Evolutionary conservation across 2,888 invertebrate genomes (phyloP).

Genomic region (Aleiodes leptofemur): DNA sequence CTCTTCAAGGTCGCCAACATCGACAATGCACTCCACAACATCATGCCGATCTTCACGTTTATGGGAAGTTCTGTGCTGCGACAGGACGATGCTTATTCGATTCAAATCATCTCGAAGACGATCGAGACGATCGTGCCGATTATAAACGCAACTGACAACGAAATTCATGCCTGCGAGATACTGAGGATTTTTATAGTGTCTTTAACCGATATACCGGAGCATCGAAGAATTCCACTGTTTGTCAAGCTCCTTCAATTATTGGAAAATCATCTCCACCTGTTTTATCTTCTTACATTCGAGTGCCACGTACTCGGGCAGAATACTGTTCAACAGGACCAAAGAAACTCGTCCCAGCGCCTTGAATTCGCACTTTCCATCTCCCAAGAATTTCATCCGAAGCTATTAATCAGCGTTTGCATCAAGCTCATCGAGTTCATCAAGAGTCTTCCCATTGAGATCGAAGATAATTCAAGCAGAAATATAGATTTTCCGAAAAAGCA

Average conservation of each 20-base stretch:
- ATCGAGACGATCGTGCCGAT: slow-evolving; percentile 94
- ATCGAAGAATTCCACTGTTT: slow-evolving; percentile 89
- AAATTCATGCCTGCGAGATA: slow-evolving; percentile 80
- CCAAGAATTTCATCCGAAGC: slow-evolving; percentile 81
- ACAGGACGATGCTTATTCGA: slow-evolving; percentile 96
- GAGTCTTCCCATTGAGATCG: slow-evolving; percentile 81
- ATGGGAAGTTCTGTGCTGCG: slow-evolving; percentile 95
- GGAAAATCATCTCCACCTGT: slow-evolving; percentile 83
- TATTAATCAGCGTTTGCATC: slow-evolving; percentile 81
- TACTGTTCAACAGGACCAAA: slow-evolving; percentile 62
- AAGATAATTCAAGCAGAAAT: slow-evolving; percentile 74
- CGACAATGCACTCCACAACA: slow-evolving; percentile 83
- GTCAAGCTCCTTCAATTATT: slow-evolving; percentile 86
- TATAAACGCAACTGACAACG: slow-evolving; percentile 75
- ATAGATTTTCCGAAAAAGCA: slow-evolving; percentile 65
- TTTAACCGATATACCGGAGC: slow-evolving; percentile 93
- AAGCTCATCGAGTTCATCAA: slow-evolving; percentile 82
- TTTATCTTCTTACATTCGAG: slow-evolving; percentile 84
- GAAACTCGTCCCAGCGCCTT: slow-evolving; percentile 70
- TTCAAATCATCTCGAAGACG: slow-evolving; percentile 93
- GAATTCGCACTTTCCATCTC: slow-evolving; percentile 83
- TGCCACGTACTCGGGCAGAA: slow-evolving; percentile 78
- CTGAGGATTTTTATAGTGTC: slow-evolving; percentile 94
- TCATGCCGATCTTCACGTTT: slow-evolving; percentile 98
- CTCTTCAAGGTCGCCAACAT: slow-evolving; percentile 68